Base-by-base conservation (phyloP, 2,888 invertebrate species). In the Lasioglossum oenotherae region DNA sequence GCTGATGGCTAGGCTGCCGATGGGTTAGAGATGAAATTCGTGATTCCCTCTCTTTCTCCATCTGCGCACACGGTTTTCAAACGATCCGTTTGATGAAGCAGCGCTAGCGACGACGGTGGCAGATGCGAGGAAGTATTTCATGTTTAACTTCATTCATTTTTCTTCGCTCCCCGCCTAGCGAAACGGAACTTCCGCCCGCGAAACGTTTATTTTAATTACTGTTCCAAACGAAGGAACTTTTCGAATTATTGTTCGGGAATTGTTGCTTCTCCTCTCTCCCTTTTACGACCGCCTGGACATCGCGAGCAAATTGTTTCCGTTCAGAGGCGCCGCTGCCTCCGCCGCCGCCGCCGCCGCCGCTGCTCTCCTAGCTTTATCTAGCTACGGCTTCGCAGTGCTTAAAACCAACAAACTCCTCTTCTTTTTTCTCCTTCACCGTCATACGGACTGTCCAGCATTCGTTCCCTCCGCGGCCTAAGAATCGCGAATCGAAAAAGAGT, bases 1-100 rank as follows among this genome's bases (percentile, higher is more conserved):
- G 87, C 87, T 85, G 91, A 90, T 88, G 89, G 77, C 35, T 60
- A 71, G 84, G 60, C 77, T 75, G 82, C 76, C 88, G 88, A 87
- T 91, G 87, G 84, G 72, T 89, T 87, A 84, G 84, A 90, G 89
- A 91, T 90, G 92, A 92, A 92, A 91, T 86, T 88, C 88, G 88
- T 88, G 89, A 89, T 88, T 89, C 79, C 80, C 84, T 85, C 71
- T 78, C 71, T 78, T 82, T 82, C 79, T 83, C 67, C 78, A 79
- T 83, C 60, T 67, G 81, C 81, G 77, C 86, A 57, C 85, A 84
- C 84, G 82, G 78, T 85, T 90, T 87, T 86, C 89, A 79, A 84
- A 81, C 60, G 86, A 82, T 74, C 82, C 85, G 84, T 87, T 88
- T 85, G 84, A 87, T 78, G 87, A 85, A 83, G 86, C 84, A 64